Evolutionary conservation across 2,113 vertebrate species (phyloP).

Genomic region (Turnix velox): DNA sequence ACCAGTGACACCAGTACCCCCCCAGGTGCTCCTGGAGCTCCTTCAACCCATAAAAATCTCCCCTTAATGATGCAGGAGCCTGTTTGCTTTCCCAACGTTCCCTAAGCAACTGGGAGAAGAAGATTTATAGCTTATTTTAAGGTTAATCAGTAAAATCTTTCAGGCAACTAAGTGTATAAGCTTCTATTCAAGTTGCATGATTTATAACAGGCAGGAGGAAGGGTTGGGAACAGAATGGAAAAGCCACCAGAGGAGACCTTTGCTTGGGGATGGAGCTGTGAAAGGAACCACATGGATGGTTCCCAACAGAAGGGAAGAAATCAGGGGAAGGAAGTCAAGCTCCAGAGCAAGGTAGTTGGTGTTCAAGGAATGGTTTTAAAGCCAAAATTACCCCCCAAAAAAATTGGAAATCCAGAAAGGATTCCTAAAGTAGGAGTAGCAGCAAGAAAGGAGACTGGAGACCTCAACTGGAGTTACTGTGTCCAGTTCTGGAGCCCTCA

Average conservation of each 20-base stretch:
- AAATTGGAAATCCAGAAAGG: neutral
- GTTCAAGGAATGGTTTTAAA: neutral
- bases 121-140: slow-evolving; percentile 59
- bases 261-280: accelerated
- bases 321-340: accelerated
- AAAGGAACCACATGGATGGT: neutral
- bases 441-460: neutral
- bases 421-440: neutral
- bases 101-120: neutral
- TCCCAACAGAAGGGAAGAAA: accelerated
- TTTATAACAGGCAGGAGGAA: neutral
- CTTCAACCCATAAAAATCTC: accelerated
- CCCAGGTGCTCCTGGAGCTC: neutral
- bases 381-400: neutral
- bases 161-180: slow-evolving; percentile 48
- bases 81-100: neutral
- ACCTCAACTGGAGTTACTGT: no score
- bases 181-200: neutral
- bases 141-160: slow-evolving; percentile 62
- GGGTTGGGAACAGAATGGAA: neutral
- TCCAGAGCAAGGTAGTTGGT: neutral
- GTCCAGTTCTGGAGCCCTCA: no score
- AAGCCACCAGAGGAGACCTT: neutral
- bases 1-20: no score
- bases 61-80: accelerated